Percentiles rank a stretch among this genome's conserved stretches.
These are phyloP conservation scores for Lepidocolaptes lacrymiger DNA, from an alignment of 2,797 vertebrate species.

Conservation along the genomic window DNA sequence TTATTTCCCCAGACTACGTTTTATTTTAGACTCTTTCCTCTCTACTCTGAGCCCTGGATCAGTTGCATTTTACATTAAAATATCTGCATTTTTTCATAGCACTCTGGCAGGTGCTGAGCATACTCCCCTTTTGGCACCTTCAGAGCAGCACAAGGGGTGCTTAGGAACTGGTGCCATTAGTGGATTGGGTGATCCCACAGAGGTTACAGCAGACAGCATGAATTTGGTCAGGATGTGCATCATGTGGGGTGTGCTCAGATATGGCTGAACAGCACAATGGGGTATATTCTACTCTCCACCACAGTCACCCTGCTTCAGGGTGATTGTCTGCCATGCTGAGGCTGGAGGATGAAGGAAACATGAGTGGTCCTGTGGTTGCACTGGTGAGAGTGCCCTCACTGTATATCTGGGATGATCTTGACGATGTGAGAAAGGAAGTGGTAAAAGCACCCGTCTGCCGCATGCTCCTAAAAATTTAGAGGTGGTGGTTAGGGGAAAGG, in stretches of 20 bases:
- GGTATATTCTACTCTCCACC: neutral
- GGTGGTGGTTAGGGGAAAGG: neutral
- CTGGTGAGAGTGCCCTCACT: neutral
- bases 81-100: neutral
- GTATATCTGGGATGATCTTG: neutral
- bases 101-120: neutral
- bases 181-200: neutral
- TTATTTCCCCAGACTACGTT: neutral
- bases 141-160: neutral
- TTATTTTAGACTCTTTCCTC: neutral
- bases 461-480: neutral
- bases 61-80: neutral
- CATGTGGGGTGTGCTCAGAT: neutral
- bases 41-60: neutral
- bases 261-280: neutral
- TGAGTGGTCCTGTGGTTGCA: fast-evolving
- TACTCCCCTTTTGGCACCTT: neutral
- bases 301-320: neutral
- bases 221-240: neutral
- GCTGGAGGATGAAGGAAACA: neutral
- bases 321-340: neutral
- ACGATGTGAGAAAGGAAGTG: neutral
- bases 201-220: neutral
- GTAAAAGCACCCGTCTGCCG: neutral
- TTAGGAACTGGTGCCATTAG: neutral